Evolutionary conservation across 1,140 invertebrate species (phyloP).

Genomic region (Zophobas atratus): DNA sequence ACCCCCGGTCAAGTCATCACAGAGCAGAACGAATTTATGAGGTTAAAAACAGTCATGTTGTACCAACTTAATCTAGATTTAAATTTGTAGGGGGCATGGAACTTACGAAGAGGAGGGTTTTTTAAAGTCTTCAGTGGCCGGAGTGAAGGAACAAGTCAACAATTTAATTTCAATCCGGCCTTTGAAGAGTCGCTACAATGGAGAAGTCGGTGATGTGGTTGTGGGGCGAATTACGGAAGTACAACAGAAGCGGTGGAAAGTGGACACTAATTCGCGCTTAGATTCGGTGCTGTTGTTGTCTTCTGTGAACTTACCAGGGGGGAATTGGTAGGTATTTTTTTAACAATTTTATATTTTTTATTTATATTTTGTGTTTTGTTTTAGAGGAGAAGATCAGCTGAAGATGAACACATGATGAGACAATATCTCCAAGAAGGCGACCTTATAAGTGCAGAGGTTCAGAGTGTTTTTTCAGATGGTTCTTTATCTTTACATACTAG

Average conservation of each 20-base stretch:
- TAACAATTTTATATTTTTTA: too few relatives aligned
- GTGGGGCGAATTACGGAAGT: slow-evolving; percentile 95
- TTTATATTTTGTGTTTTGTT: too few relatives aligned
- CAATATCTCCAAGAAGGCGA: slow-evolving; percentile 96
- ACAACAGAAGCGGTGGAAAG: slow-evolving; percentile 94
- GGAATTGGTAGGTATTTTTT: slow-evolving; percentile 87
- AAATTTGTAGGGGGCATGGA: slow-evolving; percentile 90
- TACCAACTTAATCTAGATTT: too few relatives aligned
- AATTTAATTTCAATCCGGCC: slow-evolving; percentile 94
- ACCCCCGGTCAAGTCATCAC: slow-evolving; percentile 91
- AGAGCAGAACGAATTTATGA: slow-evolving; percentile 87
- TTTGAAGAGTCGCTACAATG: slow-evolving; percentile 90
- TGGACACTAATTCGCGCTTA: slow-evolving; percentile 93
- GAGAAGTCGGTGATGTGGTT: slow-evolving; percentile 98
- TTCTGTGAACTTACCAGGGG: slow-evolving; percentile 98
- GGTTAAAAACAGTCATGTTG: too few relatives aligned
- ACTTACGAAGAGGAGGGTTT: slow-evolving; percentile 90
- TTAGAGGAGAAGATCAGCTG: slow-evolving; percentile 91
- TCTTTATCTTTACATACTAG: slow-evolving; percentile 94
- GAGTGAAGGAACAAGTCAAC: slow-evolving; percentile 94
- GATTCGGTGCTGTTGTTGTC: slow-evolving; percentile 92
- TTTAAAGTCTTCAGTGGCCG: slow-evolving; percentile 93
- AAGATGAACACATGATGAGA: slow-evolving; percentile 99
- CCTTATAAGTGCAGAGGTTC: slow-evolving; percentile 97
- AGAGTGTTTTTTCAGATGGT: slow-evolving; percentile 93